Conservation (phyloP, 64 coral and sea anemone species). For the Montipora foliosa region DNA sequence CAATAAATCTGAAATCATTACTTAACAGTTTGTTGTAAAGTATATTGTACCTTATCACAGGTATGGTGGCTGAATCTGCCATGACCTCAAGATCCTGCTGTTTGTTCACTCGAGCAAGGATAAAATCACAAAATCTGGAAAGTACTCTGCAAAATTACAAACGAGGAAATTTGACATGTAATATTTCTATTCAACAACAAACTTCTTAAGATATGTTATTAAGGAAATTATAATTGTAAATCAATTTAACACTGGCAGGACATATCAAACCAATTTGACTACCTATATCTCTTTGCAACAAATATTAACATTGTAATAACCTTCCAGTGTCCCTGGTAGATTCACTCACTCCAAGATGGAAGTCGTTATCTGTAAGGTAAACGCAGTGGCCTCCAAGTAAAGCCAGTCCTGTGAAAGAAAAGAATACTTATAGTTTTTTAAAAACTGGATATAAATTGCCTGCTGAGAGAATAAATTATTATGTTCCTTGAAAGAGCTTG, state of each 20-base stretch:
- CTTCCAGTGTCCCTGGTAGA: slow-evolving; percentile 83
- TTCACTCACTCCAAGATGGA: slow-evolving; percentile 96
- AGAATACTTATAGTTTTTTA: not conserved
- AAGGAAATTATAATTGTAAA: too few species aligned
- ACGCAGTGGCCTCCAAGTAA: slow-evolving; percentile 88
- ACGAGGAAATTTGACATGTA: not conserved
- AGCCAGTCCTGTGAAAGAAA: slow-evolving; percentile 61
- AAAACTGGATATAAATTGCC: too few species aligned
- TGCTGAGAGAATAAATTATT: too few species aligned
- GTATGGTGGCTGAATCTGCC: slow-evolving; percentile 76
- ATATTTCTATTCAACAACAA: too few species aligned
- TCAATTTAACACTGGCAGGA: too few species aligned
- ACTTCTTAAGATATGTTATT: too few species aligned
- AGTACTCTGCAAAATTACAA: slow-evolving; percentile 58
- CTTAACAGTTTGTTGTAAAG: too few species aligned
- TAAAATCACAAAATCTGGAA: slow-evolving; percentile 90
- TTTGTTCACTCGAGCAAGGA: slow-evolving; percentile 85
- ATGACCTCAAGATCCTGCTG: slow-evolving; percentile 80
- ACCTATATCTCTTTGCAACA: too few species aligned
- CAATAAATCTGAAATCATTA: too few species aligned
- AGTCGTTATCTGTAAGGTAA: slow-evolving; percentile 90
- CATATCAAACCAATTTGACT: too few species aligned
- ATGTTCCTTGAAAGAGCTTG: too few species aligned
- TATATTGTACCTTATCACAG: slow-evolving; percentile 77
- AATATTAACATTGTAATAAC: slow-evolving; percentile 16